A percentile compares a stretch with the other conserved stretches of the same genome.
phyloP scores from a whole-genome alignment of 2,113 vertebrate genomes.

The rabbit (Oryctolagus cuniculus) region DNA sequence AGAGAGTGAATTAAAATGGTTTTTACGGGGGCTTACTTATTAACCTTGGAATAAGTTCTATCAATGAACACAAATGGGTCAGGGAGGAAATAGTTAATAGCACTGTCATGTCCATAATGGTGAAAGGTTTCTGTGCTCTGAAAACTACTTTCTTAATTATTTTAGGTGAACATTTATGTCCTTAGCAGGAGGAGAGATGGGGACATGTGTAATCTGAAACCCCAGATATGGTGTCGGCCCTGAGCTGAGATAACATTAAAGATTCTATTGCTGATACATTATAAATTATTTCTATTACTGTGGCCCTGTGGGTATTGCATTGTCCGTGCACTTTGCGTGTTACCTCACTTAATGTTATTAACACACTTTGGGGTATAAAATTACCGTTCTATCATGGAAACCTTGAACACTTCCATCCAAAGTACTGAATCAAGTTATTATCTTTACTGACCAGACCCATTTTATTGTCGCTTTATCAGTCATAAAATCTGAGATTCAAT shows the following conservation, averaged over 20 bases:
- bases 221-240: conserved; percentile 91
- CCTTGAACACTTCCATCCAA: conserved; percentile 98
- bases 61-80: conserved; percentile 61
- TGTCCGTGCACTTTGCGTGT: conserved; percentile 96
- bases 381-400: conserved; percentile 98
- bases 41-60: conserved; percentile 46
- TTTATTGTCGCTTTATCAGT: conserved; percentile 90
- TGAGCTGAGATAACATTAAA: conserved; percentile 96
- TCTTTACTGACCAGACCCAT: conserved; percentile 91
- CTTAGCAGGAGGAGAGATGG: conserved; percentile 82
- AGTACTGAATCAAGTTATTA: conserved; percentile 98
- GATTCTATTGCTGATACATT: conserved; percentile 98
- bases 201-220: conserved; percentile 93
- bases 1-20: conserved; percentile 31
- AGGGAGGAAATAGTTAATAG: conserved; percentile 87
- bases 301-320: conserved; percentile 93
- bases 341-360: conserved; percentile 99
- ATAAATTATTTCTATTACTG: conserved; percentile 99
- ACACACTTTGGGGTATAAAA: conserved; percentile 97
- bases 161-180: conserved; percentile 92
- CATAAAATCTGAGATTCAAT: conserved; percentile 90
- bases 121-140: conserved; percentile 85
- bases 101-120: conserved; percentile 80
- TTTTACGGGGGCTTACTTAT: not conserved
- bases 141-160: conserved; percentile 97